Evolutionary conservation across 1,140 invertebrate species (phyloP).

Genomic region (Nylanderia fulva): DNA sequence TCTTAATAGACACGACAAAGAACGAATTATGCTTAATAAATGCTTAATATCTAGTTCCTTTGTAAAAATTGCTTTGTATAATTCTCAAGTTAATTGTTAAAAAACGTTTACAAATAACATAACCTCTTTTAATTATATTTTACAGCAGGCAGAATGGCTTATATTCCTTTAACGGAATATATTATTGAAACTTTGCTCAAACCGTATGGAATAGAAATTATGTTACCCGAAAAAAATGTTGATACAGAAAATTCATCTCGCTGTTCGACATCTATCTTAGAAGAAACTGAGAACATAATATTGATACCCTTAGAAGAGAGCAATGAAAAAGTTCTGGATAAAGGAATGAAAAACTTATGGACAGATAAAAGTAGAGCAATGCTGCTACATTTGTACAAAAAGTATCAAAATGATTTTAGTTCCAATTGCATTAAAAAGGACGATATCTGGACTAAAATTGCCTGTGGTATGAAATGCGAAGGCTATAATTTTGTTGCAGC

Average conservation of each 20-base stretch:
- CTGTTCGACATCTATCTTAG: background rate
- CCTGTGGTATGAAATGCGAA: background rate
- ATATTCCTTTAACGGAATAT: background rate
- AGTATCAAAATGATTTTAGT: background rate
- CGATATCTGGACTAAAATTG: background rate
- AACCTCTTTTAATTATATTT: background rate
- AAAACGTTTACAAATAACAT: too few relatives aligned
- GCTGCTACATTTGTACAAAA: background rate
- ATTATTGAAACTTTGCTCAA: background rate
- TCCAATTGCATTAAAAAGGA: background rate
- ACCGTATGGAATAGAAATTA: background rate
- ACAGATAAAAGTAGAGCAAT: conserved; percentile 4
- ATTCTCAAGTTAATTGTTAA: too few relatives aligned
- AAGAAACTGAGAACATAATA: background rate
- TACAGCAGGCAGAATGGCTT: background rate
- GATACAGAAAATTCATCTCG: background rate
- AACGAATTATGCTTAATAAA: too few relatives aligned
- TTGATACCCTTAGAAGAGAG: background rate
- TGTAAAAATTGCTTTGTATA: too few relatives aligned
- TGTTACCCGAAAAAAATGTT: background rate
- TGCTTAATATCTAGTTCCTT: too few relatives aligned
- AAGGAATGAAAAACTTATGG: background rate
- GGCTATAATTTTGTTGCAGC: background rate
- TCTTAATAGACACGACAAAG: too few relatives aligned
- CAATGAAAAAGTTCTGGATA: background rate